Base-by-base conservation (phyloP, 2,113 vertebrate species). In the Cochlearius cochlearius region DNA sequence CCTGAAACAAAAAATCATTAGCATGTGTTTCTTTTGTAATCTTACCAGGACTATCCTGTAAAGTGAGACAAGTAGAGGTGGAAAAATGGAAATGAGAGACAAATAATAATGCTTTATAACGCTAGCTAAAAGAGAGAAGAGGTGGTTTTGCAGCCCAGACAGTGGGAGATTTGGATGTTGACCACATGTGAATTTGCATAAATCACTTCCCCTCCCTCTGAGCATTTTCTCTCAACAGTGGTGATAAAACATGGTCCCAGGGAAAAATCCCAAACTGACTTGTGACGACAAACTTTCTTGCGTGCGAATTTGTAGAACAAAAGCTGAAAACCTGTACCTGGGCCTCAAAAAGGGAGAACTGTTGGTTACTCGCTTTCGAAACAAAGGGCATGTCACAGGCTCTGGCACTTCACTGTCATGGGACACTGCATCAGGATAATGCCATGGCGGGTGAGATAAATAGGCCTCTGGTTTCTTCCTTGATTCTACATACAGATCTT, bases 1-100 rank as follows among this genome's bases (percentile, higher is more conserved):
- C 89, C 98, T 99, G 81, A 69, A 96, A 36, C 66, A 68, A 50
- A 64, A 9, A 72, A 15, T 36, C 7, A 7, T 18, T 8, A 50
- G 30, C 32, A 19, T 19, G 41, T 14, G 5, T 59, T 47, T 47
- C 41, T 74, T 74, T n/a, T 26, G 16, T 43, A 36, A 36, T 27
- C 49, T 21, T 15, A 13, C 36, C 34, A 21, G 69, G 52, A 66
- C 36, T 52, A 58, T 32, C 62, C 53, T 45, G 27, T 45, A 34
- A 62, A 45, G 27, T 27, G 11, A 15, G 25, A 26, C 36, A 38
- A 16, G 36, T 25, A 21, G 55, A 81, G 20, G n/a, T 56, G 69
- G 45, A 27, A 50, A 60, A 55, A 49, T 23, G 25, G 30, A 49
- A 55, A 8, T 0, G 5, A 32, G 17, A 60, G 39, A 63, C 39